phyloP scores from a whole-genome alignment of 2,113 vertebrate species.

The Felis chaus region DNA sequence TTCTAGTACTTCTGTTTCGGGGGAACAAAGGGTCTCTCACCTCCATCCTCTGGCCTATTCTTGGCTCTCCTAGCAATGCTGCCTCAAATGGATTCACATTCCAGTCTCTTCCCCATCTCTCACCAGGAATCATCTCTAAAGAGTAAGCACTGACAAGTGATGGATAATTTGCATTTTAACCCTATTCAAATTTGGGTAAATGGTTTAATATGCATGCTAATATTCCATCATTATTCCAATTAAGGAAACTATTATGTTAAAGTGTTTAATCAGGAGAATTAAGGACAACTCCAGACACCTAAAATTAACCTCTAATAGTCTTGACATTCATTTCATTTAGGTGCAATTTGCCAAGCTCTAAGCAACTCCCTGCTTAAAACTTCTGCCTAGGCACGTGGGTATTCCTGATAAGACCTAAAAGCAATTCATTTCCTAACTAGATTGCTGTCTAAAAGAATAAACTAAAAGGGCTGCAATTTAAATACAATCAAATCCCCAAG shows the following conservation, averaged over 20 bases:
- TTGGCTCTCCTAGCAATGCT: not conserved
- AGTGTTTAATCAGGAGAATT: constrained; percentile 79
- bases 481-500: constrained; percentile 74
- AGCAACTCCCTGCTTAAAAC: constrained; percentile 61
- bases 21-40: constrained; percentile 26
- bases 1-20: not conserved
- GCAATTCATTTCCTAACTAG: constrained; percentile 80
- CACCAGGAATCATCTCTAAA: constrained; percentile 70
- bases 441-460: constrained; percentile 78
- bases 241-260: constrained; percentile 79
- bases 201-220: constrained; percentile 77
- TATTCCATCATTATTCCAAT: constrained; percentile 81
- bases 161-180: constrained; percentile 76
- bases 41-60: constrained; percentile 28
- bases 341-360: constrained; percentile 72
- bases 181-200: constrained; percentile 78
- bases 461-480: constrained; percentile 73
- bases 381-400: constrained; percentile 62
- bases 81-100: constrained; percentile 48
- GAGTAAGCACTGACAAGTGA: constrained; percentile 70
- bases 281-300: constrained; percentile 76
- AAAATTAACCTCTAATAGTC: constrained; percentile 79
- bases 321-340: constrained; percentile 75
- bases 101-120: constrained; percentile 52
- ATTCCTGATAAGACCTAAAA: constrained; percentile 78